Percentiles rank a stretch among this genome's conserved stretches.
Conservation (phyloP, 2,113 vertebrate genomes). For the Neopipo cinnamomea region DNA sequence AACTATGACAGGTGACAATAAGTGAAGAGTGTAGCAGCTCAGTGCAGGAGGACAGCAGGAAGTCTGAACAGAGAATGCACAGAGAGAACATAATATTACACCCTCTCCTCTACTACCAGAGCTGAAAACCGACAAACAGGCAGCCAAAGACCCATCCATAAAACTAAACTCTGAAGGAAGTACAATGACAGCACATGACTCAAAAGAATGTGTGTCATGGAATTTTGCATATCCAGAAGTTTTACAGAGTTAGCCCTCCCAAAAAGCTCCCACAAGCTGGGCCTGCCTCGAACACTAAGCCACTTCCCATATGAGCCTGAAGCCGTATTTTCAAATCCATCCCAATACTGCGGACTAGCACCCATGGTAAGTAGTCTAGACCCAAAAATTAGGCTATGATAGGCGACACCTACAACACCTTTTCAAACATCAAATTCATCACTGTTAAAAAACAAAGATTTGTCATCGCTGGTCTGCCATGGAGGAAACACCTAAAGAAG, state of each 20-base stretch:
- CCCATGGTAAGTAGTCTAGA: background rate
- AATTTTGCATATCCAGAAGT: background rate
- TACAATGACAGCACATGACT: background rate
- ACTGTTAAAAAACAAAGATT: background rate
- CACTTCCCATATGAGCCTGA: fast-evolving
- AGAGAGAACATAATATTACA: background rate
- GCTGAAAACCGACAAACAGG: background rate
- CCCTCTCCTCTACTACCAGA: background rate
- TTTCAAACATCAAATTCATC: background rate
- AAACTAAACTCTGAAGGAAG: background rate
- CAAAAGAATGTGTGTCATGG: background rate
- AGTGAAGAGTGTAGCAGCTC: background rate
- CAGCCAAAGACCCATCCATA: background rate
- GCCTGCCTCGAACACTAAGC: background rate
- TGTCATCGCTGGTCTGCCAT: background rate
- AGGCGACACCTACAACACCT: background rate
- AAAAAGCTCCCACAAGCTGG: background rate
- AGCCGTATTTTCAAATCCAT: background rate
- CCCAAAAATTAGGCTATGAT: background rate
- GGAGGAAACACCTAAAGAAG: fast-evolving
- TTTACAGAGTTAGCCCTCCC: background rate
- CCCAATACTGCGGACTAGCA: background rate
- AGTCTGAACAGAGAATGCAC: background rate
- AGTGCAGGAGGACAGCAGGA: background rate
- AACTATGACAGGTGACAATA: background rate